Percentiles rank a stretch among this genome's conserved stretches.
Evolutionary conservation across 2,797 vertebrate species (phyloP).

Genomic region (Alosa sapidissima): DNA sequence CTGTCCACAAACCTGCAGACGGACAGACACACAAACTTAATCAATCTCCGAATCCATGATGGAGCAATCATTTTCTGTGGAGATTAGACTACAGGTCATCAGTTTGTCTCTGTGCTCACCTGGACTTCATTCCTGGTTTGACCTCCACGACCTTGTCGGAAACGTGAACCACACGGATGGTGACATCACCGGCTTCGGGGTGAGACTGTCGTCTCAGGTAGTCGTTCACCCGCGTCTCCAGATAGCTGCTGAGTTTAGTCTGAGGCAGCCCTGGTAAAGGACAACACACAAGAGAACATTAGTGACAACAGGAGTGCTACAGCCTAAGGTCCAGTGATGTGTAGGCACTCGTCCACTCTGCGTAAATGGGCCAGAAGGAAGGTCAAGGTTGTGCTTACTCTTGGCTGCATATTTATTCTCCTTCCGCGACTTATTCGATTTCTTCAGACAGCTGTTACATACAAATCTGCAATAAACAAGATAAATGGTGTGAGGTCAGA

Average conservation of each 20-base stretch:
- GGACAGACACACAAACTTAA: neutral
- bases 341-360: neutral
- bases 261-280: constrained; percentile 85
- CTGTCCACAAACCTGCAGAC: constrained; percentile 91
- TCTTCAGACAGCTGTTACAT: constrained; percentile 94
- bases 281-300: neutral
- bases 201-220: constrained; percentile 87
- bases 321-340: neutral
- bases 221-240: constrained; percentile 93
- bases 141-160: constrained; percentile 99
- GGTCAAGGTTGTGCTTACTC: constrained; percentile 41
- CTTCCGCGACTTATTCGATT: constrained; percentile 89
- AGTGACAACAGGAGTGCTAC: neutral
- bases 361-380: neutral
- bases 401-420: constrained; percentile 98
- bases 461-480: constrained; percentile 77
- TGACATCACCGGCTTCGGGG: constrained; percentile 91
- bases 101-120: constrained; percentile 66
- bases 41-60: neutral
- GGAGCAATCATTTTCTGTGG: neutral
- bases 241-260: constrained; percentile 87
- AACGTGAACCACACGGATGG: constrained; percentile 93
- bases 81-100: neutral
- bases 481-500: neutral
- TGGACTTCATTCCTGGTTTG: constrained; percentile 98